Percentiles rank a stretch among this genome's conserved stretches.
These are phyloP conservation scores for Spinus pinus DNA, from an alignment of 2,797 vertebrate species.

Conservation along the genomic window DNA sequence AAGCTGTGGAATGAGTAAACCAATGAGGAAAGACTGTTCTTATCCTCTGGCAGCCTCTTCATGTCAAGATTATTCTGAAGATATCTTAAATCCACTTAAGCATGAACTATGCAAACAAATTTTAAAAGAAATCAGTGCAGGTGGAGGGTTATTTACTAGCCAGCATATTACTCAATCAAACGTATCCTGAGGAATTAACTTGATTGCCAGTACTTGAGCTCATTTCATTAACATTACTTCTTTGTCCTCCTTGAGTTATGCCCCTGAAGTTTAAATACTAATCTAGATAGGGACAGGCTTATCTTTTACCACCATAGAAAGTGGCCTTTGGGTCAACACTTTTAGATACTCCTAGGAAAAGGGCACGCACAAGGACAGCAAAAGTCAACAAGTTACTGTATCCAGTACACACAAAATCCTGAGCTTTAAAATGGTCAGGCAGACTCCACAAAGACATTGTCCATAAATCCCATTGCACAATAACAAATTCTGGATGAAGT, in stretches of 20 bases:
- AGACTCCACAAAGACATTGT: neutral
- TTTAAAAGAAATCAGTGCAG: slow-evolving; percentile 29
- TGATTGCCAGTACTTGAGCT: slow-evolving; percentile 16
- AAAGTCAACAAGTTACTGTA: neutral
- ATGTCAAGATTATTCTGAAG: slow-evolving; percentile 61
- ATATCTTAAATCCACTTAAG: slow-evolving; percentile 61
- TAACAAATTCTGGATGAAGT: neutral
- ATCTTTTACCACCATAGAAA: neutral
- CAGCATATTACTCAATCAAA: neutral
- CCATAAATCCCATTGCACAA: neutral
- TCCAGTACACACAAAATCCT: neutral
- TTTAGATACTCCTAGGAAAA: neutral
- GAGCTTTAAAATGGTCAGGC: neutral
- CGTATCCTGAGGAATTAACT: slow-evolving; percentile 17
- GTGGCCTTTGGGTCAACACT: neutral
- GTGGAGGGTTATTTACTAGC: slow-evolving; percentile 52
- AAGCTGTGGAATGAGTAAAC: slow-evolving; percentile 70
- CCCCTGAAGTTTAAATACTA: neutral
- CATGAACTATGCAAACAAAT: slow-evolving; percentile 52
- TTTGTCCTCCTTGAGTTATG: neutral
- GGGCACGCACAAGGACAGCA: neutral
- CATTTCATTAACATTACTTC: neutral
- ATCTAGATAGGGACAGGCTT: neutral
- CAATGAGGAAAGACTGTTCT: slow-evolving; percentile 68
- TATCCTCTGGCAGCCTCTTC: slow-evolving; percentile 67